These are phyloP conservation scores for Peromyscus californicus DNA, from an alignment of 2,113 vertebrate genomes.

Conservation along the genomic window DNA sequence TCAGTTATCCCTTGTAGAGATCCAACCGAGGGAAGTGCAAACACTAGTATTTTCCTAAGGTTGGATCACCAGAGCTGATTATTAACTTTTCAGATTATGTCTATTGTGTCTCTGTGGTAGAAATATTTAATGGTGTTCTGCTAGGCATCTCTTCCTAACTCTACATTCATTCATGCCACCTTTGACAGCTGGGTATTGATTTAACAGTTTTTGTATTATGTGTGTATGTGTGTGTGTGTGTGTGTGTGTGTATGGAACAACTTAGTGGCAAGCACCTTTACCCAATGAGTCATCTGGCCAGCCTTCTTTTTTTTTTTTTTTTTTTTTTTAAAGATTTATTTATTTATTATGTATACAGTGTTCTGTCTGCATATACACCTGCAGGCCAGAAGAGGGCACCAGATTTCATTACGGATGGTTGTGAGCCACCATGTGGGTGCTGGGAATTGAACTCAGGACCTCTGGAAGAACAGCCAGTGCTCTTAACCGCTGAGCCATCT, in stretches of 20 bases:
- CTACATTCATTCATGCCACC: not conserved
- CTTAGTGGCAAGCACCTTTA: not conserved
- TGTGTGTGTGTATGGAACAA: not conserved
- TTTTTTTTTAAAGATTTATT: too few relatives aligned
- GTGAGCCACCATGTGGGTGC: too few relatives aligned
- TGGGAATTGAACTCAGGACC: too few relatives aligned
- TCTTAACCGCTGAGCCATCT: too few relatives aligned
- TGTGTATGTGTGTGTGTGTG: not conserved
- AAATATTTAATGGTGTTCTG: not conserved
- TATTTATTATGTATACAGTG: too few relatives aligned
- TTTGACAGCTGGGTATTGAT: not conserved
- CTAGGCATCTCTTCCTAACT: not conserved
- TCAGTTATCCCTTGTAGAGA: not conserved
- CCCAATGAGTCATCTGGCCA: not conserved
- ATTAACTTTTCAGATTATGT: not conserved
- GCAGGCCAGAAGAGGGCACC: too few relatives aligned
- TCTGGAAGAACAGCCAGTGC: too few relatives aligned
- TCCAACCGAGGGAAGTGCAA: not conserved
- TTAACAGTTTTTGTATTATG: not conserved
- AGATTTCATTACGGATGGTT: too few relatives aligned
- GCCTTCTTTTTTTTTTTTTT: too few relatives aligned
- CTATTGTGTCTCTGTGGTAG: not conserved
- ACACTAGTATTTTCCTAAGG: not conserved
- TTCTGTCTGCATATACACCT: too few relatives aligned
- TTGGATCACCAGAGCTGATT: not conserved